A percentile compares a stretch with the other conserved stretches of the same genome.
Conservation (phyloP, 2,797 vertebrate genomes). For the Podargus strigoides region DNA sequence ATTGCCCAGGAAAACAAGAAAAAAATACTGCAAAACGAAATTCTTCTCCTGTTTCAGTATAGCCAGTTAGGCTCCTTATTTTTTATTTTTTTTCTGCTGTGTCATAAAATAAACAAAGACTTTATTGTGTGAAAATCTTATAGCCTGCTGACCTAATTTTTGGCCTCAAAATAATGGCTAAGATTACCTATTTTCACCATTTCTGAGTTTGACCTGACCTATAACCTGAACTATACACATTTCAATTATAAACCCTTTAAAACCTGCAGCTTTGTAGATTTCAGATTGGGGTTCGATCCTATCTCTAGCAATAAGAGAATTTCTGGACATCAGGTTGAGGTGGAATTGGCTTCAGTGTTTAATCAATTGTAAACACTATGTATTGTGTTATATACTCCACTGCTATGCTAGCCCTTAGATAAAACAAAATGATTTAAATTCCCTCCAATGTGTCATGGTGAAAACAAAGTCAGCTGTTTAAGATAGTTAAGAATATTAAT, state of each 20-base stretch:
- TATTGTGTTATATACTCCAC: background rate
- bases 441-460: background rate
- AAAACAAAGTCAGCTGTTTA: background rate
- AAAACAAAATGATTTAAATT: background rate
- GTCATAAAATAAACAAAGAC: background rate
- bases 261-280: background rate
- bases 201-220: background rate
- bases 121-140: background rate
- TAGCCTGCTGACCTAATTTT: background rate
- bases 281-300: accelerated
- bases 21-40: background rate
- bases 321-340: background rate
- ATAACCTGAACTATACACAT: background rate
- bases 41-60: background rate
- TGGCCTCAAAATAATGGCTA: background rate
- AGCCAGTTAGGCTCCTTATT: background rate
- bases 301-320: background rate
- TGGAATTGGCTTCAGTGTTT: background rate
- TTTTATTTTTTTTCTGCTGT: background rate
- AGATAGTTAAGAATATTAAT: background rate
- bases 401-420: background rate
- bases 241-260: background rate
- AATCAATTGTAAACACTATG: background rate
- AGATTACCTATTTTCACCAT: background rate
- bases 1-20: background rate